Evolutionary conservation across 2,888 invertebrate species (phyloP).

Genomic region (Aspidapion aeneum): DNA sequence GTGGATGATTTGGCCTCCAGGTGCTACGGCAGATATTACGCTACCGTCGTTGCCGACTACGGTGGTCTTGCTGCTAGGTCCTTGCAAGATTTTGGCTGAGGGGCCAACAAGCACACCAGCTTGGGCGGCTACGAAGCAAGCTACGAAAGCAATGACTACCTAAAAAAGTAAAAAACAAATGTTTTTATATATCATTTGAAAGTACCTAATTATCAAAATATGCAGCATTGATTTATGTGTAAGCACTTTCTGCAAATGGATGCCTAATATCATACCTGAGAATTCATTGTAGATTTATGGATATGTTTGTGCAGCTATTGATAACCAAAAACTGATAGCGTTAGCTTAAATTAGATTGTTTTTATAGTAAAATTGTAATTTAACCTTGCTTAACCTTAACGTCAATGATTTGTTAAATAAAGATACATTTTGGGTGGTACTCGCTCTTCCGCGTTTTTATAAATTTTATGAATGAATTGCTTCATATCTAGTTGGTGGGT

Average conservation of each 20-base stretch:
- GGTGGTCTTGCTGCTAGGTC: constrained; percentile 36
- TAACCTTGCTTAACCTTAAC: not conserved
- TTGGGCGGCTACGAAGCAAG: constrained; percentile 18
- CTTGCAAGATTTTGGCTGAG: constrained; percentile 28
- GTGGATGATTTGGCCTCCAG: constrained; percentile 35
- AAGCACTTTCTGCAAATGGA: too few relatives aligned
- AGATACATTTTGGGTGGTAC: too few relatives aligned
- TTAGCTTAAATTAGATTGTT: not conserved
- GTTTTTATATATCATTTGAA: not conserved
- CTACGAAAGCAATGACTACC: constrained; percentile 17
- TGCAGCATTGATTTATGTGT: too few relatives aligned
- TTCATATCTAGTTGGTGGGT: too few relatives aligned
- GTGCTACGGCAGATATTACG: constrained; percentile 33
- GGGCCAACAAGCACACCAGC: constrained; percentile 22
- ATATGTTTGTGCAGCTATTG: not conserved
- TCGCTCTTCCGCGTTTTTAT: too few relatives aligned
- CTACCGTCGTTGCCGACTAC: constrained; percentile 38
- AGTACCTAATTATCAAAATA: not conserved
- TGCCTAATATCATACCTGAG: not conserved
- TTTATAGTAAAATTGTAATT: not conserved
- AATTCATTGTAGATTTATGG: not conserved
- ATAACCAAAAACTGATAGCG: not conserved
- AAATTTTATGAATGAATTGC: too few relatives aligned
- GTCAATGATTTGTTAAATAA: not conserved
- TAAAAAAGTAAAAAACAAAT: constrained; percentile 8